Conservation (phyloP, 2,888 invertebrate species). For the Clistopyga incitator region DNA sequence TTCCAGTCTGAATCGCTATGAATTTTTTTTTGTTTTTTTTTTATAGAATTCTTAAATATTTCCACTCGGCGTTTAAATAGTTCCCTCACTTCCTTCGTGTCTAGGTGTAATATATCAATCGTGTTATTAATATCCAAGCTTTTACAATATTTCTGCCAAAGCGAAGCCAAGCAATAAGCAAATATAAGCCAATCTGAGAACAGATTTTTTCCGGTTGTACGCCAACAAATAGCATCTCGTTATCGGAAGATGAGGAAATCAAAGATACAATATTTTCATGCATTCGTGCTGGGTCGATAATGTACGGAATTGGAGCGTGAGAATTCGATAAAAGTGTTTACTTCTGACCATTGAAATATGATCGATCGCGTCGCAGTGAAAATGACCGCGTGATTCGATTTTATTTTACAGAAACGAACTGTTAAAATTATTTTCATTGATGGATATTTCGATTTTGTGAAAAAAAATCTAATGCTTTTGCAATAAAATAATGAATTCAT, state of each 20-base stretch:
- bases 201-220: background rate
- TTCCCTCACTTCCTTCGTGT: background rate
- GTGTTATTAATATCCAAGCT: background rate
- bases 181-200: background rate
- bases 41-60: too few relatives aligned
- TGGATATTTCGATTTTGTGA: too few relatives aligned
- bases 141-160: conserved; percentile 14
- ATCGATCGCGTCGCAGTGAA: background rate
- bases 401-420: too few relatives aligned
- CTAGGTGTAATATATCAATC: background rate
- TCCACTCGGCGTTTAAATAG: background rate
- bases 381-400: background rate
- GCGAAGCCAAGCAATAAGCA: conserved; percentile 34
- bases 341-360: background rate
- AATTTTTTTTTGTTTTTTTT: too few relatives aligned
- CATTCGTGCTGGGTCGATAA: conserved; percentile 33
- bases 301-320: background rate
- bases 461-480: too few relatives aligned
- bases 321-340: conserved; percentile 11
- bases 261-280: conserved; percentile 25
- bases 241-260: conserved; percentile 9
- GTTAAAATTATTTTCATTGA: too few relatives aligned
- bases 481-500: too few relatives aligned
- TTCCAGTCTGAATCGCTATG: background rate
- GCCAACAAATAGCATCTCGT: background rate